phyloP scores from a whole-genome alignment of 1,140 invertebrate species.

The Hermetia illucens region DNA sequence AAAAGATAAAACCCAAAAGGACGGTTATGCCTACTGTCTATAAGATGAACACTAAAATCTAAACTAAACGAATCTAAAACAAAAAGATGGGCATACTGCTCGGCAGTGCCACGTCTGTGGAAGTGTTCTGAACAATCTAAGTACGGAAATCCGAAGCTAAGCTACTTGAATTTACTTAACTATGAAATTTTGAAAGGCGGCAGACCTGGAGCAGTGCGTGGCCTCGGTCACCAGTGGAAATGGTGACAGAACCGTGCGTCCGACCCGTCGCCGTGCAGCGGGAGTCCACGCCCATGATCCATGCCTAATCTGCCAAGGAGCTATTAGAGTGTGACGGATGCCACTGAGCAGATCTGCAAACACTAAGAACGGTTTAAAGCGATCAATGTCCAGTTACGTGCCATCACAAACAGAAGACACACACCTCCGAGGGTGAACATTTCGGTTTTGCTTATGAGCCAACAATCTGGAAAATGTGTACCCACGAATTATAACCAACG shows the following conservation, averaged over 20 bases:
- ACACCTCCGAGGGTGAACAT: conserved; percentile 21
- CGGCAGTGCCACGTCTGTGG: conserved; percentile 29
- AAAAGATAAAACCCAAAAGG: too few relatives aligned
- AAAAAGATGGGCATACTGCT: too few relatives aligned
- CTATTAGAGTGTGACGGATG: conserved; percentile 28
- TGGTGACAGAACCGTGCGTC: conserved; percentile 25
- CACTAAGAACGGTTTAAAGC: conserved; percentile 26
- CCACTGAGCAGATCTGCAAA: conserved; percentile 32
- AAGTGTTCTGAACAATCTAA: conserved; percentile 33
- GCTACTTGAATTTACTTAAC: conserved; percentile 32
- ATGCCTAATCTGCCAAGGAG: conserved; percentile 20
- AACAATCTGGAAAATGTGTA: too few relatives aligned
- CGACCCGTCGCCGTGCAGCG: conserved; percentile 22
- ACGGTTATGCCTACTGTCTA: too few relatives aligned
- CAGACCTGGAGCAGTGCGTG: conserved; percentile 26
- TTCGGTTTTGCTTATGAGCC: too few relatives aligned
- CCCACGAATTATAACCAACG: too few relatives aligned
- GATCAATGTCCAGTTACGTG: conserved; percentile 26
- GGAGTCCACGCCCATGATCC: conserved; percentile 21
- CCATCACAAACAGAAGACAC: conserved; percentile 30
- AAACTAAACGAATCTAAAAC: too few relatives aligned
- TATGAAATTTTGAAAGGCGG: conserved; percentile 31
- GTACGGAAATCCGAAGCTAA: conserved; percentile 32
- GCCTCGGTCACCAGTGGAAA: conserved; percentile 9
- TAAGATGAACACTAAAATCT: too few relatives aligned